Evolutionary conservation across 30 jellyfish, hydroid and myxozoan genomes (phyloP), one percentile per base, ranked within the genome.

Genomic region (Chrysaora quinquecirrha): DNA sequence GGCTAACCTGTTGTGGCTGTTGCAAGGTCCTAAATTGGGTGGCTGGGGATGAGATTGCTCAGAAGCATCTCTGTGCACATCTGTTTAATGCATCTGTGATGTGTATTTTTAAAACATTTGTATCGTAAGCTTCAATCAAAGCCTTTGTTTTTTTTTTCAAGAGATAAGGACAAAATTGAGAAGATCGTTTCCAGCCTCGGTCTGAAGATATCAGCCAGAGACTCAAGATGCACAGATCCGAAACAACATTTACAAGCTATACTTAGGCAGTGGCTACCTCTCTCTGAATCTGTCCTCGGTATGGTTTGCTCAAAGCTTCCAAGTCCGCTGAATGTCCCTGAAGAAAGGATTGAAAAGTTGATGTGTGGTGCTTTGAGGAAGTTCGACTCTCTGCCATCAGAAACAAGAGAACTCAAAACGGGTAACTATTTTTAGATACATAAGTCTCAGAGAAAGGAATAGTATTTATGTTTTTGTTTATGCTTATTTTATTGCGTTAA

Each of bases 231-330:
- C 48, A 72, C 83, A 1, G 96, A 95, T 49, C 82, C 96, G 0
- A 74, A 73, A 64, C n/a, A 75, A 12, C 67, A 87, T 78, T 89
- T 95, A 6, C 96, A 83, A 52, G 97, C 99, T 48, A 87, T 95
- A 31, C 64, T 83, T 20, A 91, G 97, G 47, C 99, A 95, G 81
- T 95, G 99, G 99, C 84, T 95, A 79, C 99, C 99, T 56, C 90
- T 95, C 19, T 95, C 99, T 16, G 84, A 74, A 12, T 80, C 99
- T 12, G 68, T 95, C 68, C 82, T 95, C 33, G 85, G 78, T 27
- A 85, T 88, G 97, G 99, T 95, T 30, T 78, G 97, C 20, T 22
- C 29, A 11, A 48, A 65, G 29, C 85, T 88, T 68, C 99, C 99
- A 11, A 81, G 95, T 50, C 99, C 99, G n/a, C 87, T 88, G n/a